Evolutionary conservation across 2,888 invertebrate species (phyloP).

Genomic region (Gordius sp.): DNA sequence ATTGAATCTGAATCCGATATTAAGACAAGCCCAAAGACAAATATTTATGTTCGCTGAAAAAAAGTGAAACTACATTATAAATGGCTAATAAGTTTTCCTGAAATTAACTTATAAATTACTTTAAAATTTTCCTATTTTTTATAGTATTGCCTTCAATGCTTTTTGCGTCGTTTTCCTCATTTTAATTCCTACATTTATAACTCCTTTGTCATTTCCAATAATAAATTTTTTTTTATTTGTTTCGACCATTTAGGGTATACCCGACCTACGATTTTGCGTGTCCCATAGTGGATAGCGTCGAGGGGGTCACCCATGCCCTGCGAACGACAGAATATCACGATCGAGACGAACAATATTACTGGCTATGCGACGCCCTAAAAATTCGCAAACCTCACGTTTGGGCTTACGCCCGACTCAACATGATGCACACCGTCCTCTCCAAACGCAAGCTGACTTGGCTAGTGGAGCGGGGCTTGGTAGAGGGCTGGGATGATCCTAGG

Average conservation of each 20-base stretch:
- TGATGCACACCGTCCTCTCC: constrained; percentile 89
- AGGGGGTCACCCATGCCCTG: constrained; percentile 83
- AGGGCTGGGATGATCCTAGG: constrained; percentile 95
- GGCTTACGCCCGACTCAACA: constrained; percentile 80
- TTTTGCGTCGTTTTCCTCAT: too few species aligned
- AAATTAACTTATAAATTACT: too few species aligned
- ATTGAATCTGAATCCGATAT: too few species aligned
- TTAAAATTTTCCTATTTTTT: too few species aligned
- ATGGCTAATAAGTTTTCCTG: too few species aligned
- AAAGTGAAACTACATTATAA: too few species aligned
- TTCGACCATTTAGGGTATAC: constrained; percentile 70
- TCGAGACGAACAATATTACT: constrained; percentile 77
- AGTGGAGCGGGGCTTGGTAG: constrained; percentile 58
- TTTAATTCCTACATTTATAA: too few species aligned
- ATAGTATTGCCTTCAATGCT: too few species aligned
- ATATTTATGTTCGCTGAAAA: too few species aligned
- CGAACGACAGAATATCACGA: constrained; percentile 96
- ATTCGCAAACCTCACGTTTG: constrained; percentile 61
- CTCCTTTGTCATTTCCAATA: too few species aligned
- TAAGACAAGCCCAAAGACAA: too few species aligned
- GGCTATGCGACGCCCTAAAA: constrained; percentile 44
- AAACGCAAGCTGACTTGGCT: constrained; percentile 95
- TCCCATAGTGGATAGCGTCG: constrained; percentile 86
- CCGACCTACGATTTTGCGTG: constrained; percentile 99
- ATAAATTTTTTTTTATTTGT: too few species aligned